These are phyloP conservation scores for Dinocampus coccinellae DNA, from an alignment of 2,888 invertebrate genomes.

Conservation along the genomic window DNA sequence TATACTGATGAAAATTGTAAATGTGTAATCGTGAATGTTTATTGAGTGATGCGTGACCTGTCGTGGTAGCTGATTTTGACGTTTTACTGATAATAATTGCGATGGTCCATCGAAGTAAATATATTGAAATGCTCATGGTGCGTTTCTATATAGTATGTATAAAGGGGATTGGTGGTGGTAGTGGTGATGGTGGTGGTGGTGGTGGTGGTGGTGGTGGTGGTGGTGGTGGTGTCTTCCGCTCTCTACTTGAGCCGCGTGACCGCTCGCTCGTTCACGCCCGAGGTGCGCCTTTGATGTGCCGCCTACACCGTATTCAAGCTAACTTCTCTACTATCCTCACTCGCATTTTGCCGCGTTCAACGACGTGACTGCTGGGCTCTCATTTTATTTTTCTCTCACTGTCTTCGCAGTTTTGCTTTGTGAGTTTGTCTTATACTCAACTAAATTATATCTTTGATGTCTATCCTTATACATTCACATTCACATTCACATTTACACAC, in stretches of 20 bases:
- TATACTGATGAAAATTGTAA: no score
- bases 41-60: conserved; percentile 39
- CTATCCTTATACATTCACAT: neutral
- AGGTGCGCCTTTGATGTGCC: conserved; percentile 67
- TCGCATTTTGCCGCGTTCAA: conserved; percentile 42
- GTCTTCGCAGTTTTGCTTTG: conserved; percentile 20
- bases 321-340: conserved; percentile 50
- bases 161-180: conserved; percentile 16
- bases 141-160: neutral
- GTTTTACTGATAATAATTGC: conserved; percentile 46
- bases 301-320: conserved; percentile 64
- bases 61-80: conserved; percentile 40
- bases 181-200: conserved; percentile 63
- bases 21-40: conserved; percentile 4
- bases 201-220: conserved; percentile 60
- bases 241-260: conserved; percentile 67
- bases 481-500: neutral
- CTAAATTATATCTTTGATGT: conserved; percentile 6
- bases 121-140: conserved; percentile 50
- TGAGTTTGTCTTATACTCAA: conserved; percentile 13
- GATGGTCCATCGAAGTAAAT: conserved; percentile 65
- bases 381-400: conserved; percentile 31
- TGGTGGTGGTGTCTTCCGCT: conserved; percentile 65
- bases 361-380: conserved; percentile 37
- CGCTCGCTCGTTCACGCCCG: conserved; percentile 67